A percentile compares a stretch with the other conserved stretches of the same genome.
Evolutionary conservation across 2,888 invertebrate species (phyloP).

Genomic region (Ceriagrion tenellum): DNA sequence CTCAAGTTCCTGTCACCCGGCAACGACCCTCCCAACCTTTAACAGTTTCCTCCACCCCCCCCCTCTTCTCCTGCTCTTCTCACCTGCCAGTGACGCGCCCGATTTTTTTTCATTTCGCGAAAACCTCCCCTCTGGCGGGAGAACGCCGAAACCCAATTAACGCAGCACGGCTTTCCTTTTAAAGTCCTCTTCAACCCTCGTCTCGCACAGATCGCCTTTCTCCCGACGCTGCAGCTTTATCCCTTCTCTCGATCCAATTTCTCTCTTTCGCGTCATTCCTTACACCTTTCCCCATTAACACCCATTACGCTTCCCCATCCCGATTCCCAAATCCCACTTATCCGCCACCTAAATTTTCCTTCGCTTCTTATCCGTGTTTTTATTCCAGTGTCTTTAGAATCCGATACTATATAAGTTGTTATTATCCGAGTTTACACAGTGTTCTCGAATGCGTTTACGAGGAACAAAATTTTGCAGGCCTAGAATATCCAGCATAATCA

Average conservation of each 20-base stretch:
- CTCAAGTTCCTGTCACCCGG: background rate
- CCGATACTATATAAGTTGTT: no score
- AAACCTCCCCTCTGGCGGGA: slow-evolving; percentile 21
- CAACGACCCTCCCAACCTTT: background rate
- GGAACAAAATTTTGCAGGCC: no score
- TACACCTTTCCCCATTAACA: background rate
- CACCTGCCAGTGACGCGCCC: slow-evolving; percentile 44
- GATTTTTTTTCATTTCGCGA: background rate
- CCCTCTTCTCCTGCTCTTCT: no score
- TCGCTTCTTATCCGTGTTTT: background rate
- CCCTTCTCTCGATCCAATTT: background rate
- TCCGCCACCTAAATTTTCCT: background rate
- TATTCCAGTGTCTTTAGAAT: no score
- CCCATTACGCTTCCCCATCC: background rate
- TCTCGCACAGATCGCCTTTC: background rate
- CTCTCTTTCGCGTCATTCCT: slow-evolving; percentile 1
- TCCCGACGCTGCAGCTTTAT: background rate
- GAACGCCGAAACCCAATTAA: slow-evolving; percentile 55
- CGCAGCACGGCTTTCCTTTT: slow-evolving; percentile 51
- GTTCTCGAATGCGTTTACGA: no score
- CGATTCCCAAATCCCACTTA: background rate
- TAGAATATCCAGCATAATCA: no score
- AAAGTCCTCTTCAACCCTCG: slow-evolving; percentile 2
- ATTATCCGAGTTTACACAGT: no score
- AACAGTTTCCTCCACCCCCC: background rate